Conservation (phyloP, 2,113 vertebrate species). For the Anhinga anhinga region DNA sequence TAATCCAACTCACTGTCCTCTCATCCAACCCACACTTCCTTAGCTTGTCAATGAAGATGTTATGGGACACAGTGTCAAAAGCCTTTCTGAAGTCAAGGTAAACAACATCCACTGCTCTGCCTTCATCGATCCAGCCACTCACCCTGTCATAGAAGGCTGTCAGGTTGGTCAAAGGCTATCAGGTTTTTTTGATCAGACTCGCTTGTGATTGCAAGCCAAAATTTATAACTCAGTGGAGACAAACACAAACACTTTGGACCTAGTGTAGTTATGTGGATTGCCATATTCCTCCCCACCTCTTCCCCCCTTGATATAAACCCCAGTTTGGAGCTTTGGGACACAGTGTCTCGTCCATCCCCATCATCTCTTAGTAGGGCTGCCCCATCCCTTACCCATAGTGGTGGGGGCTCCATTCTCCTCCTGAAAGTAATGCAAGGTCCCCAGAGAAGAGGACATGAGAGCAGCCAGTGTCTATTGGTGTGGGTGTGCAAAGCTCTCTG, state of each 20-base stretch:
- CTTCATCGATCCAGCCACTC: no score
- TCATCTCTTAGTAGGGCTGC: neutral
- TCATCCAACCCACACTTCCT: no score
- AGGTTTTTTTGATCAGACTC: neutral
- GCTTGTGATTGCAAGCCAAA: neutral
- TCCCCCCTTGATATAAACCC: neutral
- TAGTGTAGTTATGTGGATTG: neutral
- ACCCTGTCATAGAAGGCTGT: no score
- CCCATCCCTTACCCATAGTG: neutral
- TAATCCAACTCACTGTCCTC: no score
- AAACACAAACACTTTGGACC: neutral
- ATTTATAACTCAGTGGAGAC: neutral
- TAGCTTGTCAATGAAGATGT: no score
- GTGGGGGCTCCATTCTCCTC: neutral
- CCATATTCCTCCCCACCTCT: neutral
- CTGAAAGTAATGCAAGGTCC: neutral
- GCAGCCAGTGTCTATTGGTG: neutral
- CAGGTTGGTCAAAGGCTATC: no score
- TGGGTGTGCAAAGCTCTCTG: neutral
- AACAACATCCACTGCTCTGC: no score
- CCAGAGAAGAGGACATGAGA: neutral
- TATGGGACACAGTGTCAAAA: no score
- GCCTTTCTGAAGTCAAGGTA: no score
- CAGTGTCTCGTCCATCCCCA: neutral
- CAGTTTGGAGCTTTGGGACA: neutral